These are phyloP conservation scores for Aspidapion aeneum DNA, from an alignment of 2,888 invertebrate species.

Conservation along the genomic window DNA sequence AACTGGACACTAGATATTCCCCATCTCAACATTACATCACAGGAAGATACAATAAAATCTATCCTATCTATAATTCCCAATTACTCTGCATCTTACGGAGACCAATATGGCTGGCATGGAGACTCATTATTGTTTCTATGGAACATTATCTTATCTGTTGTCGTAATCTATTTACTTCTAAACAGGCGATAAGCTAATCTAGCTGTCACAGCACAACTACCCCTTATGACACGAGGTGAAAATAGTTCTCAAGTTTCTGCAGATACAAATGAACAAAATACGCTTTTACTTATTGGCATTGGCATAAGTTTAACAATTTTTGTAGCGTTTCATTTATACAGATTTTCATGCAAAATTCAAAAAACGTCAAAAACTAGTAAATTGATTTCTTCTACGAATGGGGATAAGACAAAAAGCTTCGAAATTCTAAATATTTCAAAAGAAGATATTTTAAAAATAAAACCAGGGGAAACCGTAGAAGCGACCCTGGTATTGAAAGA, in stretches of 20 bases:
- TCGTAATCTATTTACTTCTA: background rate
- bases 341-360: too few species aligned
- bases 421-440: background rate
- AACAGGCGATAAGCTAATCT: background rate
- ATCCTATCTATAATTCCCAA: too few species aligned
- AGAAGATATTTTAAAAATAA: background rate
- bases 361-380: too few species aligned
- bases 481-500: background rate
- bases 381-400: too few species aligned
- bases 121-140: background rate
- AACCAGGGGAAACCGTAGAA: background rate
- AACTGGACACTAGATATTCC: background rate
- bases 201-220: background rate
- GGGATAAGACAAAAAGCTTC: too few species aligned
- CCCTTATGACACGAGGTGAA: background rate
- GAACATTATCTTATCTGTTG: background rate
- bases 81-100: too few species aligned
- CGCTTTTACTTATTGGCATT: background rate
- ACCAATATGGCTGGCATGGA: too few species aligned
- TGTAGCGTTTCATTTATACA: background rate
- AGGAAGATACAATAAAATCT: too few species aligned
- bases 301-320: background rate
- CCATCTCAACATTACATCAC: background rate
- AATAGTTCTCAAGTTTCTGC: background rate
- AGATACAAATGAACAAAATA: too few species aligned